These are phyloP conservation scores for Nibea coibor DNA, from an alignment of 2,113 vertebrate species.

Conservation along the genomic window DNA sequence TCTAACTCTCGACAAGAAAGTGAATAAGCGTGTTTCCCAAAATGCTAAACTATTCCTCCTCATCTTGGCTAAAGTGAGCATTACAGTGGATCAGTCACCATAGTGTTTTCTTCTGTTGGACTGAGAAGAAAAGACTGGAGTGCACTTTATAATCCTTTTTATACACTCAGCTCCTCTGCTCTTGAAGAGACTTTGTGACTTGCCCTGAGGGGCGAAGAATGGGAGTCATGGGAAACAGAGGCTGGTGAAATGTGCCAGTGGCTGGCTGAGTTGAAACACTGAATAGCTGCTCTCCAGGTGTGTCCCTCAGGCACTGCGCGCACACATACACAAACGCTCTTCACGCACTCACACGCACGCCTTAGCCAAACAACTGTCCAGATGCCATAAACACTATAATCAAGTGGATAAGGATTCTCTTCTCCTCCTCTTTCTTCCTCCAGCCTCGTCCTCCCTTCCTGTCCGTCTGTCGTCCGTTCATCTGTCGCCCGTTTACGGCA, in stretches of 20 bases:
- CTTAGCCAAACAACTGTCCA: conserved; percentile 71
- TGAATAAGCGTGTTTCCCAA: not conserved
- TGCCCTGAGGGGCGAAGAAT: conserved; percentile 50
- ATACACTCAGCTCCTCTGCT: conserved; percentile 35
- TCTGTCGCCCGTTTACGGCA: conserved; percentile 28
- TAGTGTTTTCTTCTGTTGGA: not conserved
- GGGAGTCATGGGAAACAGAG: conserved; percentile 68
- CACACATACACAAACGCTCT: conserved; percentile 35
- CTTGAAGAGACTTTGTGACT: conserved; percentile 49
- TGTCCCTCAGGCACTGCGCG: conserved; percentile 61
- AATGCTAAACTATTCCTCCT: not conserved
- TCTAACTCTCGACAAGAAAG: too few relatives aligned
- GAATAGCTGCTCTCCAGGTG: conserved; percentile 74
- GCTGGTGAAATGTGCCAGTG: conserved; percentile 63
- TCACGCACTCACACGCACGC: conserved; percentile 7
- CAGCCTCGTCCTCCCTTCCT: conserved; percentile 57
- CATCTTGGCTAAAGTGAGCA: not conserved
- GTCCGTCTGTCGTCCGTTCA: conserved; percentile 49
- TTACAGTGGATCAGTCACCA: not conserved
- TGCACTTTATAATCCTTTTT: conserved; percentile 47
- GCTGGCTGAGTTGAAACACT: conserved; percentile 53
- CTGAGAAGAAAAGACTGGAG: not conserved
- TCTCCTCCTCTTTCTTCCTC: conserved; percentile 41
- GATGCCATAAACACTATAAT: conserved; percentile 74
- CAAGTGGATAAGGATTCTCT: conserved; percentile 56